Conservation (phyloP, 2,797 vertebrate genomes). For the Enteromius radiatus region DNA sequence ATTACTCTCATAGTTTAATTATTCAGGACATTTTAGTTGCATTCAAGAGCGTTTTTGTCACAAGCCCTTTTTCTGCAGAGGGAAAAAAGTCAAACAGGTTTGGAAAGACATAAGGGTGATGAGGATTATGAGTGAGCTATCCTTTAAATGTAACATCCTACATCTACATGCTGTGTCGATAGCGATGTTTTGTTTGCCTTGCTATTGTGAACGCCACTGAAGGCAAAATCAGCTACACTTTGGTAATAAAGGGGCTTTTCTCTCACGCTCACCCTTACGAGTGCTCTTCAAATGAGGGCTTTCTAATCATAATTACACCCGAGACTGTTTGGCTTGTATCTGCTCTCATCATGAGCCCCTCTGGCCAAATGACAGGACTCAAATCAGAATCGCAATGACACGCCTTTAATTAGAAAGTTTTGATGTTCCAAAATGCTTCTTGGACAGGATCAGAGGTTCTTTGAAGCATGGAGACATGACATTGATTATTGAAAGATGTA, state of each 20-base stretch:
- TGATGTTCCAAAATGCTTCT: constrained; percentile 62
- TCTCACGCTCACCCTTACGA: constrained; percentile 23
- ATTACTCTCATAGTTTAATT: background rate
- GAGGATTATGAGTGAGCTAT: background rate
- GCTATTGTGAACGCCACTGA: constrained; percentile 2
- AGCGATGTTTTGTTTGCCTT: constrained; percentile 20
- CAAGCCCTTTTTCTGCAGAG: background rate
- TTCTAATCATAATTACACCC: constrained; percentile 68
- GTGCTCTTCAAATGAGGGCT: constrained; percentile 55
- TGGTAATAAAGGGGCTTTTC: constrained; percentile 35
- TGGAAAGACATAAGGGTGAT: background rate
- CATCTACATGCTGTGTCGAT: background rate
- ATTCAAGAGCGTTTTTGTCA: background rate
- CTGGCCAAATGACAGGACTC: constrained; percentile 69
- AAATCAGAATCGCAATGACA: constrained; percentile 72
- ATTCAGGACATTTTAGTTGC: background rate
- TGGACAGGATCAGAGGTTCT: constrained; percentile 61
- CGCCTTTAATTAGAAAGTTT: constrained; percentile 74
- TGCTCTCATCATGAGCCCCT: constrained; percentile 71
- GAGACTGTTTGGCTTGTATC: constrained; percentile 68
- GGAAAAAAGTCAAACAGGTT: background rate
- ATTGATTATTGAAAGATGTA: constrained; percentile 62
- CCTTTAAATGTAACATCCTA: background rate
- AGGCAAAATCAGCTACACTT: constrained; percentile 22
- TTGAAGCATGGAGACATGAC: constrained; percentile 68